Evolutionary conservation across 2,888 invertebrate genomes (phyloP), one percentile per base, ranked within the genome.

Genomic region (Agrochola litura): DNA sequence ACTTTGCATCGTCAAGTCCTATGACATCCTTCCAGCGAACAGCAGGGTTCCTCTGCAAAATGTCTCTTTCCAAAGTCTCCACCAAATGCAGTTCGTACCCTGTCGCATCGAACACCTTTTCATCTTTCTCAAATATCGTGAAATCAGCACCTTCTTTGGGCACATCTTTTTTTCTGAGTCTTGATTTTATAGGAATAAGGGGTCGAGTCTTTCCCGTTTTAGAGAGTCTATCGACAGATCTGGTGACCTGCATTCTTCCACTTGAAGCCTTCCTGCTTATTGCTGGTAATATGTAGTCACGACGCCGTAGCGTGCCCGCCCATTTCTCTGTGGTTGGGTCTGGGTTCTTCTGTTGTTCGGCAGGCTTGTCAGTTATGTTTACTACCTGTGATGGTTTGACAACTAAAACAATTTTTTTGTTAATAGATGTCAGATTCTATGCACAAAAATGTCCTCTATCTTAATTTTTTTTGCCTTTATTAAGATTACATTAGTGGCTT

Each of bases 21-120:
- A 98, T 97, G 22, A 98, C 98, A 92, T 98, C 98, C 77, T 97
- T 97, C 98, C 98, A 99, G 81, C 97, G 97, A n/a, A 99, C 98
- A 89, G 98, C 97, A 0, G 98, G 98, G 92, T 98, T 98, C 90
- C 97, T 97, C 93, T 98, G 98, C 63, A 99, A 95, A 82, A 99
- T 98, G 91, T 99, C 99, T 90, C 98, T 97, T 93, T 99, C 99
- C 63, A 99, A 93, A 25, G 98, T 98, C 84, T 99, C 98, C 10
- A 98, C 98, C 70, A 99, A 95, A 92, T 98, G 98, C 6, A 97
- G 91, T 89, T 98, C 99, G 91, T 98, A 98, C 8, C 98, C 98
- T 9, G 97, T 95, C 0, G 98, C 97, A 85, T 97, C 97, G 90
- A 98, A 98, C 8, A 97, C 95, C 87, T 86, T 97, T 87, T 93